Evolutionary conservation across 2,888 invertebrate genomes (phyloP).

Genomic region (Chloroclysta siterata): DNA sequence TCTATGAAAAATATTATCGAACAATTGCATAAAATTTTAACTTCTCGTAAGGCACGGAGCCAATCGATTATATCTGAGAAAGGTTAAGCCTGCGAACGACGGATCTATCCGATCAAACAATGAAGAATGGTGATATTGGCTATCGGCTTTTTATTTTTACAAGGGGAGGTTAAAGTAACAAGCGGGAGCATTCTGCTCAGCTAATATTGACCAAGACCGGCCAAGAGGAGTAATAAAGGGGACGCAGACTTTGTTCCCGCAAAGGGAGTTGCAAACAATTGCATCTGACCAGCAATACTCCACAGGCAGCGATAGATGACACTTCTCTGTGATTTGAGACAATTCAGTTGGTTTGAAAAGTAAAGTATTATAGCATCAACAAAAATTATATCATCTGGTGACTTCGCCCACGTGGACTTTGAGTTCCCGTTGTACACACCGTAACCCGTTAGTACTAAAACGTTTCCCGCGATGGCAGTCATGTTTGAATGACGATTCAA

Average conservation of each 20-base stretch:
- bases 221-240: slow-evolving; percentile 53
- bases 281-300: slow-evolving; percentile 53
- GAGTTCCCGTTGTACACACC: too few species aligned
- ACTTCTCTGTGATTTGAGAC: slow-evolving; percentile 6
- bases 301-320: slow-evolving; percentile 9
- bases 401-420: too few species aligned
- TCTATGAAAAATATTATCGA: slow-evolving; percentile 17
- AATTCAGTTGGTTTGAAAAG: not conserved
- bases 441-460: too few species aligned
- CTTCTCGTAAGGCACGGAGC: slow-evolving; percentile 36
- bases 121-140: slow-evolving; percentile 38
- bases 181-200: slow-evolving; percentile 40
- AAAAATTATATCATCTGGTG: too few species aligned
- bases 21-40: slow-evolving; percentile 25
- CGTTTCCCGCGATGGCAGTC: too few species aligned
- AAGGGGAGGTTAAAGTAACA: slow-evolving; percentile 43
- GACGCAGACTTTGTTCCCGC: slow-evolving; percentile 39
- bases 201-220: slow-evolving; percentile 56
- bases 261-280: slow-evolving; percentile 50
- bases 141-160: slow-evolving; percentile 38
- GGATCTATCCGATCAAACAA: slow-evolving; percentile 37
- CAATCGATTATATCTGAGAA: slow-evolving; percentile 47
- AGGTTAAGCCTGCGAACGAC: slow-evolving; percentile 37
- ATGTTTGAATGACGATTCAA: too few species aligned
- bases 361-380: not conserved